A percentile compares a stretch with the other conserved stretches of the same genome.
phyloP scores from a whole-genome alignment of 2,888 invertebrate species.

The Dicyrtoma fusca region DNA sequence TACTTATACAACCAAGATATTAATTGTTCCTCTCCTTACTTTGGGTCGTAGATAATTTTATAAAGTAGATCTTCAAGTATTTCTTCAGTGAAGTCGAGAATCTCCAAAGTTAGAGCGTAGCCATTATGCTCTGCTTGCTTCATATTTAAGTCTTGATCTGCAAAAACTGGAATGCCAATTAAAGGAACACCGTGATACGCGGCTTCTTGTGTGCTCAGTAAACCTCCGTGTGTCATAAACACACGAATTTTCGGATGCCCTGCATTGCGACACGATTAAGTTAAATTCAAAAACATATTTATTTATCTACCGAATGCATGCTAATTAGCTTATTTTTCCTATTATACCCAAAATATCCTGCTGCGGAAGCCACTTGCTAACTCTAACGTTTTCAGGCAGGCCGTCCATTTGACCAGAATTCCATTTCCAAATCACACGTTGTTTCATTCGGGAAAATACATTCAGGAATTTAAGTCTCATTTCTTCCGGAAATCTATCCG shows the following conservation, averaged over 20 bases:
- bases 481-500: conserved; percentile 77
- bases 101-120: conserved; percentile 10
- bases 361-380: conserved; percentile 73
- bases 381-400: conserved; percentile 67
- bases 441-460: conserved; percentile 75
- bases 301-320: too few species aligned
- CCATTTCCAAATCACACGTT: conserved; percentile 83
- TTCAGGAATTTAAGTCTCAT: conserved; percentile 72
- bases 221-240: conserved; percentile 62
- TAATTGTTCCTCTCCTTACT: too few species aligned
- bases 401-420: conserved; percentile 67
- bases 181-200: conserved; percentile 10
- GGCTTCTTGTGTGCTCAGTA: conserved; percentile 16
- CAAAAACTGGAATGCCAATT: conserved; percentile 14
- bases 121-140: not conserved
- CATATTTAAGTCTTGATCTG: conserved; percentile 21
- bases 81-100: conserved; percentile 8
- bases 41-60: too few species aligned
- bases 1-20: too few species aligned
- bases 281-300: not conserved
- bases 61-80: too few species aligned
- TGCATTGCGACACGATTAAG: not conserved
- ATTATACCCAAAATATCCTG: conserved; percentile 70
- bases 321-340: not conserved
- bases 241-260: conserved; percentile 66